phyloP scores from a whole-genome alignment of 2,113 vertebrate genomes.

The Tonatia bakeri region DNA sequence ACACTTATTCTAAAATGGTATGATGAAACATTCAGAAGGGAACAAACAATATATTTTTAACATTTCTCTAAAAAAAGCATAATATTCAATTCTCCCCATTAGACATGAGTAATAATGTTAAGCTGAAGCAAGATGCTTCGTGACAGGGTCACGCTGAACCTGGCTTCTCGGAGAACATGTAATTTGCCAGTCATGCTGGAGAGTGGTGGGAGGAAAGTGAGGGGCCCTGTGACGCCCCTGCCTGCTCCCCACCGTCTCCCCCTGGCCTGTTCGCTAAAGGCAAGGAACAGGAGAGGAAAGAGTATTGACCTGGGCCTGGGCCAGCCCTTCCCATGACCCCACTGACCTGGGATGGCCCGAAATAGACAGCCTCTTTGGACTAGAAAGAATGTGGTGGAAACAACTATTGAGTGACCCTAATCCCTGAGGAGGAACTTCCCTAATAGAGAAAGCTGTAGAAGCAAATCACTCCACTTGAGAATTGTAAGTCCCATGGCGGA shows the following conservation, averaged over 20 bases:
- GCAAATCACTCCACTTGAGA: background rate
- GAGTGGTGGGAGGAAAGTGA: background rate
- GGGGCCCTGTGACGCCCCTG: background rate
- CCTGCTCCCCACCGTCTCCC: too few relatives aligned
- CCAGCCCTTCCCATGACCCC: background rate
- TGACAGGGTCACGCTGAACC: background rate
- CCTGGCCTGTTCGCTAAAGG: background rate
- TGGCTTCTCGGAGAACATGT: background rate
- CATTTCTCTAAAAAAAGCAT: background rate
- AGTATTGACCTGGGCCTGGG: background rate
- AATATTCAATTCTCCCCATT: background rate
- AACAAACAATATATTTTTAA: slow-evolving; percentile 12
- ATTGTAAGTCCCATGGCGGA: background rate
- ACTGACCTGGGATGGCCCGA: background rate
- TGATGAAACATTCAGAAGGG: slow-evolving; percentile 3
- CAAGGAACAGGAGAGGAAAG: background rate
- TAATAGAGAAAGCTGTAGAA: background rate
- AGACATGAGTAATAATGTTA: background rate
- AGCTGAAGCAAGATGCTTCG: background rate
- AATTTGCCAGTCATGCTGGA: background rate
- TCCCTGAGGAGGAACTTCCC: background rate
- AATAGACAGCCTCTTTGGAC: background rate
- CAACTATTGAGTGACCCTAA: background rate
- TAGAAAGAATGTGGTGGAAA: background rate
- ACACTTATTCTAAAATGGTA: background rate